Base-by-base conservation (phyloP, 2,113 vertebrate genomes). In the Amphilophus citrinellus region DNA sequence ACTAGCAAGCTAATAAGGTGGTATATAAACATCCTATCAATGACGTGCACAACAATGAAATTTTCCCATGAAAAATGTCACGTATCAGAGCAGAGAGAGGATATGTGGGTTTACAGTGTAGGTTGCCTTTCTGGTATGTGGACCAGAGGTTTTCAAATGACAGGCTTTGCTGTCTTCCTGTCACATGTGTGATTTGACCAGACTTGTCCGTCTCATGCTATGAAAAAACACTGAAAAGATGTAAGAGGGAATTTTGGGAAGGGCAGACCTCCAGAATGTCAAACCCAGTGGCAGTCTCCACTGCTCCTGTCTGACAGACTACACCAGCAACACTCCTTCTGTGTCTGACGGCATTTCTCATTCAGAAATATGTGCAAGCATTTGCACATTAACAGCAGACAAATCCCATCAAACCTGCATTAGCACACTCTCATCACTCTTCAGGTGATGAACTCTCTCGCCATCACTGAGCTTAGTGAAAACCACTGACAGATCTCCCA, bases 111-210 rank as follows among this genome's bases (percentile, higher is more conserved):
- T 77, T 20, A 37, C 24, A 63, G 79, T 37, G 59, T 18, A 10
- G 68, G 32, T 59, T 88, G 87, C 71, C 85, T 86, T 84, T 68
- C 59, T 80, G 85, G 79, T 61, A 86, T 79, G 87, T 50, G 65
- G 42, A 42, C 47, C 76, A 63, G 85, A 68, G 79, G 73, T 84
- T 87, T 91, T 62, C 3, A 87, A 91, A 91, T 77, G 60, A 89
- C 85, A 80, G 61, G 76, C 58, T 73, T 73, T 5, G 37, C 58
- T 73, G 75, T 80, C 80, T 88, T 84, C 81, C 65, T 89, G 84
- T 82, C 61, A 47, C 82, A 85, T 10, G 13, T 39, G n/a, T 71
- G 59, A 87, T 88, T 80, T 76, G 82, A 89, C 60, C 60, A 82
- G 83, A 86, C 80, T 73, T 88, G 71, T 39, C 73, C 32, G n/a